Conservation (phyloP, 2,888 invertebrate species). For the Eristalis tenax region DNA sequence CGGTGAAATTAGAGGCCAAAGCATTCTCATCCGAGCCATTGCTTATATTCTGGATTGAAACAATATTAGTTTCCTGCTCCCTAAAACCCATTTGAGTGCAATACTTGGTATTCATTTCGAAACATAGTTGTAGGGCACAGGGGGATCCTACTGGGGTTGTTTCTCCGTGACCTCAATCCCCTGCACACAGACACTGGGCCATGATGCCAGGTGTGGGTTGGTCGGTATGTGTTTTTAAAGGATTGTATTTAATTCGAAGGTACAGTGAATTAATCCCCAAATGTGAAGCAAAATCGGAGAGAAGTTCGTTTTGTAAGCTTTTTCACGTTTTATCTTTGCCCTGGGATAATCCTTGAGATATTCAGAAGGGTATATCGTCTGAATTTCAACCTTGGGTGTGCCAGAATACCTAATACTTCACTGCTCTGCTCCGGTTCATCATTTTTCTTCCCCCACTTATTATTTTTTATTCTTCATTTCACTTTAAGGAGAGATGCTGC, state of each 20-base stretch:
- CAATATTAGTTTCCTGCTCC: neutral
- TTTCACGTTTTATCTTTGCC: constrained; percentile 12
- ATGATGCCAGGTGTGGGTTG: neutral
- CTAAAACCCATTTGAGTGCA: neutral
- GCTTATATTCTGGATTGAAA: neutral
- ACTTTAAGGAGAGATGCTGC: constrained; percentile 28
- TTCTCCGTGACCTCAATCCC: neutral
- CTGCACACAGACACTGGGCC: neutral
- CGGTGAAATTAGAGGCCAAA: neutral
- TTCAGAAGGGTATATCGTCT: constrained; percentile 26
- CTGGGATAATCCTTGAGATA: constrained; percentile 38
- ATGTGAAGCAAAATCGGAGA: neutral
- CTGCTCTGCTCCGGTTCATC: constrained; percentile 45
- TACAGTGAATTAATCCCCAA: constrained; percentile 16
- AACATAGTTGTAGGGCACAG: neutral
- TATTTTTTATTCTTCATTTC: constrained; percentile 9
- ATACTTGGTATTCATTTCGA: neutral
- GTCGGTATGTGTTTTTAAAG: constrained; percentile 14
- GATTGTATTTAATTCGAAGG: constrained; percentile 9
- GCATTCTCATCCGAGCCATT: neutral
- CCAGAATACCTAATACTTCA: constrained; percentile 48
- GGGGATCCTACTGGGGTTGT: neutral
- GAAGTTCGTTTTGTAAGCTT: neutral
- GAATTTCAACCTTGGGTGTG: constrained; percentile 26
- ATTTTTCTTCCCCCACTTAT: neutral